Percentiles rank a stretch among this genome's conserved stretches.
These are phyloP conservation scores for Rutpela maculata DNA, from an alignment of 2,888 invertebrate genomes.

Conservation along the genomic window DNA sequence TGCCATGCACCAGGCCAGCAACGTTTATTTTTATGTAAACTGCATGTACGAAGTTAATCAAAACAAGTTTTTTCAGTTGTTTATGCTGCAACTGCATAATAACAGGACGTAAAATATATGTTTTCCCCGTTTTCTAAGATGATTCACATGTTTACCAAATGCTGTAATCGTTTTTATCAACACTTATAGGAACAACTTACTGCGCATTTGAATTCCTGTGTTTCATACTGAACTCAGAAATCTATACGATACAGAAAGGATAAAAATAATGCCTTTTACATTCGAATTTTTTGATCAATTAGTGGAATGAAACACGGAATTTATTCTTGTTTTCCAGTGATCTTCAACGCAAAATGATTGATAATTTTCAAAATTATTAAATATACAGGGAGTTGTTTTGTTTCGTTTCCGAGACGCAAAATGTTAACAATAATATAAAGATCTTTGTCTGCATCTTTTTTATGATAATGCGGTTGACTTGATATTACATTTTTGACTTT, in stretches of 20 bases:
- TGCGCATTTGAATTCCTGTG: neutral
- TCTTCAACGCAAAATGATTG: too few relatives aligned
- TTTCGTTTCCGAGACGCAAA: too few relatives aligned
- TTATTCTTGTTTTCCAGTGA: neutral
- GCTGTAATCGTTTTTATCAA: neutral
- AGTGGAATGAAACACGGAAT: too few relatives aligned
- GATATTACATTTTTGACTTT: too few relatives aligned
- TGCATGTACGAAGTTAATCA: neutral
- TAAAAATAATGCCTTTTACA: neutral
- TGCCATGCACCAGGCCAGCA: neutral
- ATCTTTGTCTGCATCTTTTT: too few relatives aligned
- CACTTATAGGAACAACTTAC: neutral
- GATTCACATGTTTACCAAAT: constrained; percentile 3
- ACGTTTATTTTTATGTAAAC: neutral
- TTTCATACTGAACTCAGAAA: neutral
- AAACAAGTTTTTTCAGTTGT: constrained; percentile 1
- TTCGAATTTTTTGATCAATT: neutral
- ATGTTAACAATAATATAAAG: too few relatives aligned
- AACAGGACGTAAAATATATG: neutral
- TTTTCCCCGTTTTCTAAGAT: neutral
- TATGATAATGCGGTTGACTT: too few relatives aligned
- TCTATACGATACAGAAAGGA: neutral
- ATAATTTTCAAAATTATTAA: too few relatives aligned
- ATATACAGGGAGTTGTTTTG: too few relatives aligned
- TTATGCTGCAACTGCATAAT: neutral